phyloP scores from a whole-genome alignment of 2,888 invertebrate species.

The Acrobasis consociella region DNA sequence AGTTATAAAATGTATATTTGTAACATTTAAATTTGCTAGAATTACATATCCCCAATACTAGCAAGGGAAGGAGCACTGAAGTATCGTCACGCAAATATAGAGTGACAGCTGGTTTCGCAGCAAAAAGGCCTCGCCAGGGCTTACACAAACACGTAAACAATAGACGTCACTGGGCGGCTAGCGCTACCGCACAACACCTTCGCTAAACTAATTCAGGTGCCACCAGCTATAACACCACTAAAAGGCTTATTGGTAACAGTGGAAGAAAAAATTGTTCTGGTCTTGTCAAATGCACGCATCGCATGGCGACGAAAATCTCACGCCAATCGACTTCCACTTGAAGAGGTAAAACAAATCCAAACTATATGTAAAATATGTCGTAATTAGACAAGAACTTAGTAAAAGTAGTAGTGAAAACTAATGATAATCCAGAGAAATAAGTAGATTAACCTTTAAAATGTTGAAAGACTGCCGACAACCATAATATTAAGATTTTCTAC shows the following conservation, averaged over 20 bases:
- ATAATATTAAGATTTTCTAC: conserved; percentile 47
- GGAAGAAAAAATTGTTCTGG: conserved; percentile 32
- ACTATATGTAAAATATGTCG: not conserved
- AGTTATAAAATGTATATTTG: too few species aligned
- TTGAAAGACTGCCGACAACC: conserved; percentile 66
- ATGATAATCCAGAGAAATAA: conserved; percentile 40
- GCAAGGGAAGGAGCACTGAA: too few species aligned
- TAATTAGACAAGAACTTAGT: not conserved
- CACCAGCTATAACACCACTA: not conserved
- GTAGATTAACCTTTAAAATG: conserved; percentile 70
- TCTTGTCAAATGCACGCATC: conserved; percentile 58
- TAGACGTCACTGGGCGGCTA: not conserved
- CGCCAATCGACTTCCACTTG: not conserved
- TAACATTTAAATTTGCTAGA: too few species aligned
- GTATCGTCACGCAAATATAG: too few species aligned
- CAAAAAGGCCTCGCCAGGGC: not conserved
- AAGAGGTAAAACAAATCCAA: not conserved
- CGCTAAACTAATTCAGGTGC: not conserved
- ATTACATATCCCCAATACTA: too few species aligned
- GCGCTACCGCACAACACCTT: not conserved
- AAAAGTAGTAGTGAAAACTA: not conserved
- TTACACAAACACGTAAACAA: conserved; percentile 18
- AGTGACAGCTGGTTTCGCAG: conserved; percentile 3
- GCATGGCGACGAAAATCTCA: conserved; percentile 63
- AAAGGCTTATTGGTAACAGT: not conserved